Conservation (phyloP, 2,888 invertebrate species). For the Nemotelus pantherinus region DNA sequence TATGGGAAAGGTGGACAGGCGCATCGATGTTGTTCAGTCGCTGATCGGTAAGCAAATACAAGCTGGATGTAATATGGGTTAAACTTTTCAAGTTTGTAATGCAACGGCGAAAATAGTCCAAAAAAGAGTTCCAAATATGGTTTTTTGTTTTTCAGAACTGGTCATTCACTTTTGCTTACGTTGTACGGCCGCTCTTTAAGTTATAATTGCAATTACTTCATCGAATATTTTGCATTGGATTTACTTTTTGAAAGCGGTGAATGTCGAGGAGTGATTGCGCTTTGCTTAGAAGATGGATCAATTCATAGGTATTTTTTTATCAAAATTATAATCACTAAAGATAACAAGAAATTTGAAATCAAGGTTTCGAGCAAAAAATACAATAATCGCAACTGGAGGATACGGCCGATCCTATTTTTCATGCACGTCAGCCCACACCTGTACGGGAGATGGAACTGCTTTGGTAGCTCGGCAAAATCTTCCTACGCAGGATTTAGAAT, state of each 20-base stretch:
- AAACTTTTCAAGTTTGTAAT: background rate
- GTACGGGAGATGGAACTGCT: constrained; percentile 94
- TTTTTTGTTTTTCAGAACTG: constrained; percentile 77
- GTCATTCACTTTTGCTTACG: constrained; percentile 94
- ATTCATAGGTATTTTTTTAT: constrained; percentile 80
- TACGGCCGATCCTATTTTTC: constrained; percentile 92
- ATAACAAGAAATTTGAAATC: no score
- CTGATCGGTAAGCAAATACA: constrained; percentile 70
- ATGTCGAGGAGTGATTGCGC: constrained; percentile 88
- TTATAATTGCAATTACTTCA: constrained; percentile 95
- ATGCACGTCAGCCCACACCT: constrained; percentile 96
- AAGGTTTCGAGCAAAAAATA: constrained; percentile 69
- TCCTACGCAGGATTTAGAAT: constrained; percentile 93
- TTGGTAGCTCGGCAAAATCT: constrained; percentile 91
- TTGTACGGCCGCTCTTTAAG: constrained; percentile 92
- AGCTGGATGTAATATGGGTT: no score
- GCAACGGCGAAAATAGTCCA: background rate
- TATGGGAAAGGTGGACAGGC: constrained; percentile 97
- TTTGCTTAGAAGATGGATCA: constrained; percentile 92
- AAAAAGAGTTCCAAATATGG: no score
- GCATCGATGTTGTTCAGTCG: constrained; percentile 92
- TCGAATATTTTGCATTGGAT: constrained; percentile 96
- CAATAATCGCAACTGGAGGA: constrained; percentile 81
- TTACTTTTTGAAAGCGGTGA: constrained; percentile 90
- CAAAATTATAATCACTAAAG: background rate